A percentile compares a stretch with the other conserved stretches of the same genome.
These are phyloP conservation scores for Seriola dumerili DNA, from an alignment of 2,113 vertebrate genomes.

Conservation along the genomic window DNA sequence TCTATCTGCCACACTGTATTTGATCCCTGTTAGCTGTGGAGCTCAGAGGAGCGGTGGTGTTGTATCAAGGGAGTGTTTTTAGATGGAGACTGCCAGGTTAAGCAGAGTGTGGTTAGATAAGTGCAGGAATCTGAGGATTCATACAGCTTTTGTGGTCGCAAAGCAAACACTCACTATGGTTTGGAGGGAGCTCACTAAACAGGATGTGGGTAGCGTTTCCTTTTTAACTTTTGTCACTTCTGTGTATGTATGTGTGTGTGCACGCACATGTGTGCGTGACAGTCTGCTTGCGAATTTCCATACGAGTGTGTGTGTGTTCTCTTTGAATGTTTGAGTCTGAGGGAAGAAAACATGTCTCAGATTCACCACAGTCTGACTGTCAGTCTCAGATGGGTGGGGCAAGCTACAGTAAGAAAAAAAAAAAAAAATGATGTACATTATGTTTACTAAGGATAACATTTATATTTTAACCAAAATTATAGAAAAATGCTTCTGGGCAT, in stretches of 20 bases:
- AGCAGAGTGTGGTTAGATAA: slow-evolving; percentile 47
- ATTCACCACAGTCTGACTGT: slow-evolving; percentile 29
- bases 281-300: slow-evolving; percentile 39
- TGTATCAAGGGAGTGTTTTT: slow-evolving; percentile 50
- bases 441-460: slow-evolving; percentile 33
- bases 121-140: slow-evolving; percentile 44
- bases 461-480: slow-evolving; percentile 18
- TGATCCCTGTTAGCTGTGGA: slow-evolving; percentile 27
- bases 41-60: slow-evolving; percentile 30
- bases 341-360: not conserved
- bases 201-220: slow-evolving; percentile 45
- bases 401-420: not conserved
- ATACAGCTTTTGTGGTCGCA: slow-evolving; percentile 40
- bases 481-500: slow-evolving; percentile 31
- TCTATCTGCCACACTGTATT: slow-evolving; percentile 6
- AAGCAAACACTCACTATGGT: slow-evolving; percentile 38
- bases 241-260: slow-evolving; percentile 9
- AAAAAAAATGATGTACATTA: not conserved
- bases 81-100: slow-evolving; percentile 28
- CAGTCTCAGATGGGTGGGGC: slow-evolving; percentile 40
- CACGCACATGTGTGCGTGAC: slow-evolving; percentile 7
- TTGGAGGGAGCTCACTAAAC: slow-evolving; percentile 33
- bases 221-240: slow-evolving; percentile 38
- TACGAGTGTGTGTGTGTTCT: slow-evolving; percentile 10
- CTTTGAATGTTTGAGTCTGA: slow-evolving; percentile 10